Conservation (phyloP, 2,797 vertebrate genomes). For the Podargus strigoides region DNA sequence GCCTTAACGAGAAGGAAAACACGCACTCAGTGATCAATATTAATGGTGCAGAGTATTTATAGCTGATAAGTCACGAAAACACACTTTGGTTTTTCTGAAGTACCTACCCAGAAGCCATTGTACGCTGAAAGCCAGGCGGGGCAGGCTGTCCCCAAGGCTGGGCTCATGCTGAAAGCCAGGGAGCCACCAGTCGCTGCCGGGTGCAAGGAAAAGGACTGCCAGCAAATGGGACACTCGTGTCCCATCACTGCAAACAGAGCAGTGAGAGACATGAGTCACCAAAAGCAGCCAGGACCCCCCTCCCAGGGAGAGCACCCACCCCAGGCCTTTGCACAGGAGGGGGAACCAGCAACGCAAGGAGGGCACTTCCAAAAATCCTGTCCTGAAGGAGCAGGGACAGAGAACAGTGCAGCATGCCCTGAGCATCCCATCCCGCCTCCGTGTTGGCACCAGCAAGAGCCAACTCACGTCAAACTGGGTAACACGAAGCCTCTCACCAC, state of each 20-base stretch:
- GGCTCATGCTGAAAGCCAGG: background rate
- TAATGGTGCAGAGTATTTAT: background rate
- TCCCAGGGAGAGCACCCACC: fast-evolving
- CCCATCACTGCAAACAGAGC: fast-evolving
- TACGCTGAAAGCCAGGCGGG: background rate
- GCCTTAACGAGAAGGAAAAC: background rate
- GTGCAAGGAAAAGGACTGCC: background rate
- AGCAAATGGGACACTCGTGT: fast-evolving
- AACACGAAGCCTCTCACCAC: background rate
- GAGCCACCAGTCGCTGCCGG: background rate
- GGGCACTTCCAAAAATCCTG: fast-evolving
- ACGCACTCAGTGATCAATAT: background rate
- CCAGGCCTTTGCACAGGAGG: background rate
- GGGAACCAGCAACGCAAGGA: fast-evolving
- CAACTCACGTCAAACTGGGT: background rate
- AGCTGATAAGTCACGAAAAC: background rate
- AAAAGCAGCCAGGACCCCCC: background rate
- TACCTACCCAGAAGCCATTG: fast-evolving
- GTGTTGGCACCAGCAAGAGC: fast-evolving
- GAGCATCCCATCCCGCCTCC: background rate
- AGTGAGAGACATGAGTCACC: fast-evolving
- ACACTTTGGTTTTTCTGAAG: background rate
- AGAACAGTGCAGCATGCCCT: fast-evolving
- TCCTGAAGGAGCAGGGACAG: no score
- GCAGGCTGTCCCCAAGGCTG: background rate